Percentiles rank a stretch among this genome's conserved stretches.
phyloP scores from a whole-genome alignment of 2,888 invertebrate genomes.

The Tenodera sinensis region DNA sequence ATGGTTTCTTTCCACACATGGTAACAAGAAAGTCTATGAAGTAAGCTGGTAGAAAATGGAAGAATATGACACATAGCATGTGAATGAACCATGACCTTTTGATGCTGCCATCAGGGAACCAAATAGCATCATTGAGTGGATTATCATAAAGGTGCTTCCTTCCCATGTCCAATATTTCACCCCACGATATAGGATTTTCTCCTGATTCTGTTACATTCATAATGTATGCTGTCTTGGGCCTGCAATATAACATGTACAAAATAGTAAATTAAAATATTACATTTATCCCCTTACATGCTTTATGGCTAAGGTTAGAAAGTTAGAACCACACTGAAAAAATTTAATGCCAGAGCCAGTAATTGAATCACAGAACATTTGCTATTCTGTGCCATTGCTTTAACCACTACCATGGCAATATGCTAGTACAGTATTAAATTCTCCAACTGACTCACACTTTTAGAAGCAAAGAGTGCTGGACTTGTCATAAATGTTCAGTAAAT shows the following conservation, averaged over 20 bases:
- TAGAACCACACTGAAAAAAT: no score
- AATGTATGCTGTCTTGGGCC: slow-evolving; percentile 40
- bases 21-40: slow-evolving; percentile 44
- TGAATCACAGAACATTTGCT: no score
- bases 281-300: no score
- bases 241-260: not conserved
- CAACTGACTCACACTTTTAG: no score
- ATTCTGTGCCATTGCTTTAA: no score
- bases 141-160: slow-evolving; percentile 42
- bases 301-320: no score
- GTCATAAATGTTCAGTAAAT: no score
- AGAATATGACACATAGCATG: slow-evolving; percentile 46
- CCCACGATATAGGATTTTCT: slow-evolving; percentile 55
- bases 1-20: slow-evolving; percentile 29
- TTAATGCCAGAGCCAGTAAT: no score
- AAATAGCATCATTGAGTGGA: slow-evolving; percentile 47
- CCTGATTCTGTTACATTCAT: slow-evolving; percentile 55
- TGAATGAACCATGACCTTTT: slow-evolving; percentile 42
- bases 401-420: no score
- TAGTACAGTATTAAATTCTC: no score
- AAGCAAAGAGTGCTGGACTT: no score
- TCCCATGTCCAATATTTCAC: slow-evolving; percentile 46
- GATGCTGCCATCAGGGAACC: slow-evolving; percentile 39
- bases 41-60: slow-evolving; percentile 53
- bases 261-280: no score